Conservation (phyloP, 2,888 invertebrate species). For the Zonitis immaculata region DNA sequence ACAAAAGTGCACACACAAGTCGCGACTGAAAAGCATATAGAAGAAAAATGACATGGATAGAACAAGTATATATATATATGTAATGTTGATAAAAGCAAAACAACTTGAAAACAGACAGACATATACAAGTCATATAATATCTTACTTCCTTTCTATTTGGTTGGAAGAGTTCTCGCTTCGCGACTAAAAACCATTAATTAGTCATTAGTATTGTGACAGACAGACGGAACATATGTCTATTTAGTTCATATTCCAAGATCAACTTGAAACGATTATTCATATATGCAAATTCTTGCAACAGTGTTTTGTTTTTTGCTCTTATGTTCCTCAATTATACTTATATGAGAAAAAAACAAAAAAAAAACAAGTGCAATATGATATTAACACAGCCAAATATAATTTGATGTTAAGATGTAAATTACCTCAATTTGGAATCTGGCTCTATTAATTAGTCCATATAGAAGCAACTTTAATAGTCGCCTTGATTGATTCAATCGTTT, state of each 20-base stretch:
- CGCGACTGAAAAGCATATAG: constrained; percentile 30
- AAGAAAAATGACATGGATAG: constrained; percentile 27
- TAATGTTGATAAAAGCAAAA: constrained; percentile 28
- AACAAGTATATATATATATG: too few species aligned
- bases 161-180: constrained; percentile 17
- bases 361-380: background rate
- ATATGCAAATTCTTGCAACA: background rate
- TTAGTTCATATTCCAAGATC: constrained; percentile 1
- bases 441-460: constrained; percentile 12
- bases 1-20: constrained; percentile 23
- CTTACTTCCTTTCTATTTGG: constrained; percentile 36
- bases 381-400: too few species aligned
- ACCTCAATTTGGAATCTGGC: constrained; percentile 6
- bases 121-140: constrained; percentile 40
- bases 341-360: too few species aligned
- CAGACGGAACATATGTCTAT: constrained; percentile 28
- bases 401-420: constrained; percentile 2
- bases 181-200: constrained; percentile 27
- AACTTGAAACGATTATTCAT: background rate
- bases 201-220: constrained; percentile 24
- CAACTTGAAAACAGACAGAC: constrained; percentile 27
- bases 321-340: too few species aligned
- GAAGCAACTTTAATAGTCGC: constrained; percentile 4
- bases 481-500: constrained; percentile 9
- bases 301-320: background rate